phyloP scores from a whole-genome alignment of 1,140 invertebrate genomes.

The Phymastichus coffea region DNA sequence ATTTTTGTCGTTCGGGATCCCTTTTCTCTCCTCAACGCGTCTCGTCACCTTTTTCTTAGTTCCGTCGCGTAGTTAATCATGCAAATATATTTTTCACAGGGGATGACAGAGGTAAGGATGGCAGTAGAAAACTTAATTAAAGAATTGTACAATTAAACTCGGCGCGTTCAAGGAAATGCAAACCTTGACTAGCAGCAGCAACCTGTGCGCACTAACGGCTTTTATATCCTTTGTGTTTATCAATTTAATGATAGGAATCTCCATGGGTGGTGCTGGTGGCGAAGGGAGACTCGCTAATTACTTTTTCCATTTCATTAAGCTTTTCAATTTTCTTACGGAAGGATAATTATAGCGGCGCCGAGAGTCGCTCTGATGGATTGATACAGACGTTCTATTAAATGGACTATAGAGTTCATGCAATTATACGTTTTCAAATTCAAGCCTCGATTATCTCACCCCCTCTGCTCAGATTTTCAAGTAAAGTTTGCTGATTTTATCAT shows the following conservation, averaged over 20 bases:
- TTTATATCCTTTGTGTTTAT: constrained; percentile 18
- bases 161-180: constrained; percentile 14
- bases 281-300: constrained; percentile 14
- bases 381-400: not conserved
- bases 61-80: constrained; percentile 16
- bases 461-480: too few species aligned
- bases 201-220: not conserved
- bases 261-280: too few species aligned
- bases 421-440: not conserved
- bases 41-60: constrained; percentile 13
- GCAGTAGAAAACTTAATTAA: too few species aligned
- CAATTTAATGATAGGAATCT: constrained; percentile 25
- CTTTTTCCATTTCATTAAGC: constrained; percentile 22
- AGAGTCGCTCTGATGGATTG: not conserved
- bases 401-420: not conserved
- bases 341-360: not conserved
- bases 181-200: too few species aligned
- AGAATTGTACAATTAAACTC: constrained; percentile 22
- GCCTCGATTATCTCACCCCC: too few species aligned
- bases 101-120: not conserved
- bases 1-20: not conserved
- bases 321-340: constrained; percentile 18
- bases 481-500: too few species aligned
- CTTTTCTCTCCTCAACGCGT: constrained; percentile 1
- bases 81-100: constrained; percentile 26